These are phyloP conservation scores for Chorisops tibialis DNA, from an alignment of 2,888 invertebrate species.

Conservation along the genomic window DNA sequence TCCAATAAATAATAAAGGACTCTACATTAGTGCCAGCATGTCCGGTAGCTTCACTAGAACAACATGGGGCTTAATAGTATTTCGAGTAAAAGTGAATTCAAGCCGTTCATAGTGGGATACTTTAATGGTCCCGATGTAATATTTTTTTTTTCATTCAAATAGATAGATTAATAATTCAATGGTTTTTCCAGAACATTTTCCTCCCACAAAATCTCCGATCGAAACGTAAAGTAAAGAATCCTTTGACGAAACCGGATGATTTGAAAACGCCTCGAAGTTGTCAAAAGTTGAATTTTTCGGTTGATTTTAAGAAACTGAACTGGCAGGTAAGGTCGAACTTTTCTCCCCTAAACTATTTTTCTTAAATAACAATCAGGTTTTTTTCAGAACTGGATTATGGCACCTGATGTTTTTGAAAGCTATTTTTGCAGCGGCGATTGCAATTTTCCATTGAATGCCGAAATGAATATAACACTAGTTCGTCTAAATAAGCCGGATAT, in stretches of 20 bases:
- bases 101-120: slow-evolving; percentile 91
- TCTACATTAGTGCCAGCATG: slow-evolving; percentile 76
- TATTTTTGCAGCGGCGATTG: slow-evolving; percentile 93
- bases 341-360: too few relatives aligned
- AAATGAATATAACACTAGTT: slow-evolving; percentile 90
- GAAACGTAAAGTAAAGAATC: slow-evolving; percentile 44
- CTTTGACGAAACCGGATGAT: slow-evolving; percentile 38
- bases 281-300: slow-evolving; percentile 85
- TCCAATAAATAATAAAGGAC: slow-evolving; percentile 77
- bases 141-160: slow-evolving; percentile 24
- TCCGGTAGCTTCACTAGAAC: slow-evolving; percentile 64
- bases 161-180: neutral
- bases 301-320: slow-evolving; percentile 84
- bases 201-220: slow-evolving; percentile 41
- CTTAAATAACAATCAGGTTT: neutral
- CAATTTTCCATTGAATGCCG: slow-evolving; percentile 86
- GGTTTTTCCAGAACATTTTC: slow-evolving; percentile 44
- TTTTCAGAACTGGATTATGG: slow-evolving; percentile 89
- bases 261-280: slow-evolving; percentile 64
- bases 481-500: slow-evolving; percentile 79
- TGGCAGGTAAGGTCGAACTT: too few relatives aligned
- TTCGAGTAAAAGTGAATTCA: slow-evolving; percentile 73
- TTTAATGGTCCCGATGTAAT: slow-evolving; percentile 65
- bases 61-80: slow-evolving; percentile 79
- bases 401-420: slow-evolving; percentile 90